These are phyloP conservation scores for Enteromius argenteus DNA, from an alignment of 2,797 vertebrate genomes.

Conservation along the genomic window DNA sequence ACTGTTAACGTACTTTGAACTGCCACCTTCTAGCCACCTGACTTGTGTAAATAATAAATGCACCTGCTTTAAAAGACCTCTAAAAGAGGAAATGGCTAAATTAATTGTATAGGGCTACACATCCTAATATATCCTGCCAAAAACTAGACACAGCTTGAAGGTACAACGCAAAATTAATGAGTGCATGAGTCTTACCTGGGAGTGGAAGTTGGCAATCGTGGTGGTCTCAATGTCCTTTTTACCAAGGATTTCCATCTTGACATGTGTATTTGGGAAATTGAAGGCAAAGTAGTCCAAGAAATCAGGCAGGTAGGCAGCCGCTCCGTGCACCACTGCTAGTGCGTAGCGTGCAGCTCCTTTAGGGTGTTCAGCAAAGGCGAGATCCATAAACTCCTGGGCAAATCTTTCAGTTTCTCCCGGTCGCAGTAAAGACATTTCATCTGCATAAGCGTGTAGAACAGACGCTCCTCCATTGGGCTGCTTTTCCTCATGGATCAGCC, in stretches of 20 bases:
- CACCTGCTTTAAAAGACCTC: neutral
- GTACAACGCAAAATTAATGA: neutral
- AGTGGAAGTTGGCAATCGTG: conserved; percentile 96
- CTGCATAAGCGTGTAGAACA: conserved; percentile 95
- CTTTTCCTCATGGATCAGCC: conserved; percentile 92
- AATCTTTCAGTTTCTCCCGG: conserved; percentile 92
- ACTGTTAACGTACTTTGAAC: conserved; percentile 46
- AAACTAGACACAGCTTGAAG: neutral
- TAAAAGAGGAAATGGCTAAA: conserved; percentile 6
- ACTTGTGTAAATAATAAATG: conserved; percentile 23
- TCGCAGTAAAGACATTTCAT: conserved; percentile 91
- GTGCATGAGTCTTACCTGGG: conserved; percentile 84
- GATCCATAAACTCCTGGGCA: conserved; percentile 90
- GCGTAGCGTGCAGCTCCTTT: conserved; percentile 90
- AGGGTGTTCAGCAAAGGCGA: conserved; percentile 91
- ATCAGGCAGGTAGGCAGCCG: conserved; percentile 94
- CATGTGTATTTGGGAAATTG: conserved; percentile 96
- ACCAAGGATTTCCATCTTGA: conserved; percentile 98
- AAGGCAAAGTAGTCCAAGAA: conserved; percentile 99
- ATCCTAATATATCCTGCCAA: neutral
- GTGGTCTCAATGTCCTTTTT: conserved; percentile 99
- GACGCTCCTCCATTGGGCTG: conserved; percentile 94
- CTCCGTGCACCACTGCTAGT: conserved; percentile 92
- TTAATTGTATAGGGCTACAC: neutral
- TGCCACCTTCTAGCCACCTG: neutral